Conservation (phyloP, 2,113 vertebrate genomes). For the Etheostoma spectabile region DNA sequence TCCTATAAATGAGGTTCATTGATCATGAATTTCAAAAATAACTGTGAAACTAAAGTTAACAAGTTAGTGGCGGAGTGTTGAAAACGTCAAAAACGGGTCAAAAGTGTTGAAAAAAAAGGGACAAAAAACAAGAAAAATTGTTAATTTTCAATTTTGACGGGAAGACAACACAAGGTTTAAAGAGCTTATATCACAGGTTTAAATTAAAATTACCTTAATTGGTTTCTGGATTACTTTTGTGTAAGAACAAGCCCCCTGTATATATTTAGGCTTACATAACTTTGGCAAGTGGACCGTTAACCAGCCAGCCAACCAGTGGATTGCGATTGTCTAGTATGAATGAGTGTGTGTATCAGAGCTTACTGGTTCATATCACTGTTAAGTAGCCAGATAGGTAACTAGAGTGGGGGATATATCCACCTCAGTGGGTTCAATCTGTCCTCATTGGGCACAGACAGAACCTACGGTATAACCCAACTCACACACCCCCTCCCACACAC, state of each 20-base stretch:
- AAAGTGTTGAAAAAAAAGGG: no score
- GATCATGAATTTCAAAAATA: no score
- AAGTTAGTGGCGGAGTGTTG: no score
- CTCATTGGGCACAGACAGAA: conserved; percentile 45
- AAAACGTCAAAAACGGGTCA: no score
- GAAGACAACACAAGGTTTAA: background rate
- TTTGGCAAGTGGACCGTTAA: conserved; percentile 13
- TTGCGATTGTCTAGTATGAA: conserved; percentile 34
- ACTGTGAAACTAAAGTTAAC: no score
- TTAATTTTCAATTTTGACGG: no score
- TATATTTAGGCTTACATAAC: background rate
- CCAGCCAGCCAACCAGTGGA: background rate
- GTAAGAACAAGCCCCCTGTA: background rate
- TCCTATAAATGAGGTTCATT: no score
- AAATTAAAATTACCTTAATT: background rate
- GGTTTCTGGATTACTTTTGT: background rate
- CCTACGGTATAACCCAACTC: conserved; percentile 1
- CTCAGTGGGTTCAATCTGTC: conserved; percentile 76
- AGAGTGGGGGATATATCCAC: conserved; percentile 68
- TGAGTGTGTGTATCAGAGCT: conserved; percentile 64
- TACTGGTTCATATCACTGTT: conserved; percentile 72
- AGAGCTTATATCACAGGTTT: background rate
- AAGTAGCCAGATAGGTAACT: conserved; percentile 67
- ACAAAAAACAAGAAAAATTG: no score
- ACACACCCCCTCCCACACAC: conserved; percentile 17